Base-by-base conservation (phyloP, 2,797 vertebrate species). In the Vespertilio murinus region DNA sequence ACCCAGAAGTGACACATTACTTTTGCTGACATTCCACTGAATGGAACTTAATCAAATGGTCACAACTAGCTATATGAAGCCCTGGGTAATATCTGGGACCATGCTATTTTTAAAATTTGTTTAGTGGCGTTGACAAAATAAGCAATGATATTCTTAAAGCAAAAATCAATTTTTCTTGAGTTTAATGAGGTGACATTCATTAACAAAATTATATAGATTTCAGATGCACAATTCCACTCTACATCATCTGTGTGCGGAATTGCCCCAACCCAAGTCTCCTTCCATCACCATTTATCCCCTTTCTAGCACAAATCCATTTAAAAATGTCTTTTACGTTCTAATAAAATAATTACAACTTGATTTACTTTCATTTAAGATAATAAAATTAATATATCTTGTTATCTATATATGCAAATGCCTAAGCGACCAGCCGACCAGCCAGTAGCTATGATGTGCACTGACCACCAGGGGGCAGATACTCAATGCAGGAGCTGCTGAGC, bases 271-370 rank as follows among this genome's bases (percentile, higher is more conserved):
- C 64, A 33, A 33, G n/a, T 67, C 30, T 67, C 17, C n/a, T 33
- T 67, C n/a, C n/a, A 33, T 67, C n/a, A 35, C 64, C n/a, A 67
- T 67, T 67, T 67, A 67, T 67, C 64, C 16, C 64, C 17, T 17
- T n/a, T 67, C 16, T 18, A 67, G 54, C 38, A 88, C 79, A 81
- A 71, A 91, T 11, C 1, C 6, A 47, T 52, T 23, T 33, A 83
- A 47, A 30, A 45, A 70, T 64, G 14, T 70, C 49, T 87, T 92
- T 90, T 83, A 54, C 8, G 84, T 84, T 89, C 40, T 59, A 83
- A 49, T 40, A 71, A 73, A 87, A 54, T 38, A 92, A 42, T n/a
- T 91, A 85, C 38, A 93, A 88, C 47, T 74, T 73, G 64, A 77
- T 79, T 75, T 54, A 85, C 5, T 67, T 91, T 86, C 12, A 75